Conservation (phyloP, 2,113 vertebrate genomes). For the Sylvilagus bachmani region DNA sequence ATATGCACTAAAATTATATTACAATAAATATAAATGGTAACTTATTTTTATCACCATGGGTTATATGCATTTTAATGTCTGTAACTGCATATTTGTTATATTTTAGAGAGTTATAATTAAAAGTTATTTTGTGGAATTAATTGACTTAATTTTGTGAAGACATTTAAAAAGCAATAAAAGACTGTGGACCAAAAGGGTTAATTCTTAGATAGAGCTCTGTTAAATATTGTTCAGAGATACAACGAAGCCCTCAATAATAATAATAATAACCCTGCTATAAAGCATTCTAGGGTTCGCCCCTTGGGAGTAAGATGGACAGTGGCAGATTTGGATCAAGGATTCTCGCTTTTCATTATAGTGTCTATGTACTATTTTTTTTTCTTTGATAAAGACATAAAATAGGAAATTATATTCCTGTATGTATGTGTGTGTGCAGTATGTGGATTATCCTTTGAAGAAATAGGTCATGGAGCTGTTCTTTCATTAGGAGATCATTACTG, state of each 20-base stretch:
- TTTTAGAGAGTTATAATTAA: slow-evolving; percentile 17
- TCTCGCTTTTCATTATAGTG: background rate
- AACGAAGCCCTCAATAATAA: background rate
- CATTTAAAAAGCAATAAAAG: no score
- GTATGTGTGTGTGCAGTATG: background rate
- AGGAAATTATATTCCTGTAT: background rate
- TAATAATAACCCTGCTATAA: background rate
- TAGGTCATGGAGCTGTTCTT: background rate
- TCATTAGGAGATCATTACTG: background rate
- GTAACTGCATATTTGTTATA: background rate
- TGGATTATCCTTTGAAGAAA: background rate
- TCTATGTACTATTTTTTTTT: background rate
- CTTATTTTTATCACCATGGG: slow-evolving; percentile 37
- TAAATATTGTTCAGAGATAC: background rate
- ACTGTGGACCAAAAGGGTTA: background rate
- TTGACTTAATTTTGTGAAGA: slow-evolving; percentile 39
- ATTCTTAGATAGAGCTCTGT: background rate
- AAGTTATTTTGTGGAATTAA: slow-evolving; percentile 49
- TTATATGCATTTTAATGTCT: slow-evolving; percentile 10
- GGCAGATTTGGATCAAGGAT: background rate
- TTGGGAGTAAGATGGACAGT: background rate
- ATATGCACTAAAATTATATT: background rate
- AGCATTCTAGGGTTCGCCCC: background rate
- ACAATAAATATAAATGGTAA: background rate
- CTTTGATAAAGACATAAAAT: background rate